These are phyloP conservation scores for Tetramorium bicarinatum DNA, from an alignment of 2,888 invertebrate species.

Conservation along the genomic window DNA sequence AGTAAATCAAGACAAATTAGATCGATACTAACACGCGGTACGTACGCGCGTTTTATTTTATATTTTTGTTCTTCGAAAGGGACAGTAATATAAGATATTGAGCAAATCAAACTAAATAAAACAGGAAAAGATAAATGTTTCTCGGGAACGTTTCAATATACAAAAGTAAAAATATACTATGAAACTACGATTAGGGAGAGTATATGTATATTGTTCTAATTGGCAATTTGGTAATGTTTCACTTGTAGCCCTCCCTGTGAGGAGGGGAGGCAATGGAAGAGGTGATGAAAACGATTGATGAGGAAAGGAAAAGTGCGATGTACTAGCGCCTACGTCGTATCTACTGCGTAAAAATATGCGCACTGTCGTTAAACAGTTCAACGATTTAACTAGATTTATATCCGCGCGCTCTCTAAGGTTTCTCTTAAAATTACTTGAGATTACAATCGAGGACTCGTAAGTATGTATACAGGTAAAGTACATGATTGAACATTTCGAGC, in stretches of 20 bases:
- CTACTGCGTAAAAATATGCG: slow-evolving; percentile 67
- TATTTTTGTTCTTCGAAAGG: slow-evolving; percentile 15
- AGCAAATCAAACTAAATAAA: slow-evolving; percentile 26
- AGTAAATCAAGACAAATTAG: background rate
- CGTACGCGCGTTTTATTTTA: background rate
- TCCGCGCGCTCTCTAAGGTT: slow-evolving; percentile 66
- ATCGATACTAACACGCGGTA: slow-evolving; percentile 3
- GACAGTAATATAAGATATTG: background rate
- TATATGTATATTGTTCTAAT: slow-evolving; percentile 81
- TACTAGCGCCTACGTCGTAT: slow-evolving; percentile 63
- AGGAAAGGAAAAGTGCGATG: slow-evolving; percentile 63
- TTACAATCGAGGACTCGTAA: slow-evolving; percentile 75
- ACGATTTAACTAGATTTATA: slow-evolving; percentile 73
- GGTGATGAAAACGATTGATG: slow-evolving; percentile 75
- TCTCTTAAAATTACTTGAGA: slow-evolving; percentile 65
- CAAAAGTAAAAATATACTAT: slow-evolving; percentile 75
- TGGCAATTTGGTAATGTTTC: slow-evolving; percentile 86
- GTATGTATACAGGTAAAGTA: slow-evolving; percentile 83
- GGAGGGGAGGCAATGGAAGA: slow-evolving; percentile 84
- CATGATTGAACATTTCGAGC: slow-evolving; percentile 46
- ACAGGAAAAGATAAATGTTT: slow-evolving; percentile 63
- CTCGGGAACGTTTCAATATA: slow-evolving; percentile 62
- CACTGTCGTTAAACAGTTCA: slow-evolving; percentile 66
- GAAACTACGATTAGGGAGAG: slow-evolving; percentile 50
- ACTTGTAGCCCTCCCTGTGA: slow-evolving; percentile 86